A percentile compares a stretch with the other conserved stretches of the same genome.
Evolutionary conservation across 2,797 vertebrate species (phyloP).

Genomic region (Myripristis murdjan): DNA sequence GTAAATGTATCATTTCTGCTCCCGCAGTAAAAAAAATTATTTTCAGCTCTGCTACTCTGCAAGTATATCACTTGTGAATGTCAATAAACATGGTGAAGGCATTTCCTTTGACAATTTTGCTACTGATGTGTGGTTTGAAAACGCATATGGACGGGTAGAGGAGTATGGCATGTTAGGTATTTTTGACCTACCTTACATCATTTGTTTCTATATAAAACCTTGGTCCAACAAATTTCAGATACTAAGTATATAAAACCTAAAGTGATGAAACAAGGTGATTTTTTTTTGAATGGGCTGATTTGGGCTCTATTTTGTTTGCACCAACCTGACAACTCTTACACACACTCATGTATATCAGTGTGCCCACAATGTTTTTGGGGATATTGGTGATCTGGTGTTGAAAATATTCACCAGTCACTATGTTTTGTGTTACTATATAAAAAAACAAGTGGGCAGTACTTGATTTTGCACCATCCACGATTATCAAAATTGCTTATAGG

Average conservation of each 20-base stretch:
- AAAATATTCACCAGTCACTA: neutral
- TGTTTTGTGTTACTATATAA: neutral
- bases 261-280: too few species aligned
- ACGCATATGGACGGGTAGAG: constrained; percentile 35
- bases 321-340: too few species aligned
- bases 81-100: constrained; percentile 26
- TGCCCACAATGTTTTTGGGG: neutral
- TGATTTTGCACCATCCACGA: too few species aligned
- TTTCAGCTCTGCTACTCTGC: constrained; percentile 47
- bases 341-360: too few species aligned
- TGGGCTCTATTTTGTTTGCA: neutral
- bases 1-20: constrained; percentile 55
- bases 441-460: neutral
- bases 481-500: too few species aligned
- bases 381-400: neutral
- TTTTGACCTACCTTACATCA: constrained; percentile 55
- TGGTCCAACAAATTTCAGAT: constrained; percentile 32
- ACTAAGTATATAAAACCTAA: neutral
- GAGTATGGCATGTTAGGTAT: constrained; percentile 39
- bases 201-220: constrained; percentile 57
- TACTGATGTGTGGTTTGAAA: constrained; percentile 32
- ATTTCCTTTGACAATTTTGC: constrained; percentile 34
- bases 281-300: neutral
- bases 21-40: constrained; percentile 33
- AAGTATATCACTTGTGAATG: constrained; percentile 32